Evolutionary conservation across 1,140 invertebrate species (phyloP), one percentile per base, ranked within the genome.

Genomic region (Contarinia nasturtii): DNA sequence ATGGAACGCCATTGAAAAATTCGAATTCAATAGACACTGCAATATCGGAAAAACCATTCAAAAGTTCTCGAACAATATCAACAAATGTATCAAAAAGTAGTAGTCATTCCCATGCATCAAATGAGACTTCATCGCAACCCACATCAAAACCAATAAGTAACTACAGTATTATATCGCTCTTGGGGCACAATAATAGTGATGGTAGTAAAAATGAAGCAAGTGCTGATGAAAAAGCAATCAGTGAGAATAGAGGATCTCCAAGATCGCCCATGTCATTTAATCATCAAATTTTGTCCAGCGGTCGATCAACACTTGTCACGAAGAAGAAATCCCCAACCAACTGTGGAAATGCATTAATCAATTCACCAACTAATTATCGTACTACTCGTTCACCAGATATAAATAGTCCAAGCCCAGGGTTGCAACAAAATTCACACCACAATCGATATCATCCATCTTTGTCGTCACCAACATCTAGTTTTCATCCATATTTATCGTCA

Each of bases 111-210:
- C 46, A 33, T 22, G 20, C 37, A 46, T 54, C 42, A n/a, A 44
- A 43, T 49, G 33, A 27, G 38, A 18, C 33, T 22, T 33, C 57
- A n/a, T 44, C 53, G 18, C 41, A 43, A 17, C 45, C 59, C 36
- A 33, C 45, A 44, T 40, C 49, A 12, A 56, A 54, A 18, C 54
- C 58, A 40, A 56, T 61, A 38, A 78, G 77, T 56, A 81, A 76
- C 51, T 82, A 82, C 63, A 84, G 80, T 65, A 84, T 84, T 61
- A 80, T 79, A 51, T 82, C 80, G 50, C 66, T 84, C 54, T 63
- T 84, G 48, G 78, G 77, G 37, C 69, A 72, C 33, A 66, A 67
- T 47, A 67, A 65, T 42, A 4, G 55, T 56, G 22, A 58, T 54
- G 47, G 46, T 36, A 27, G 42, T 2, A 43, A 20, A 43, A 17